phyloP scores from a whole-genome alignment of 2,888 invertebrate genomes.

The Smittia aterrima region DNA sequence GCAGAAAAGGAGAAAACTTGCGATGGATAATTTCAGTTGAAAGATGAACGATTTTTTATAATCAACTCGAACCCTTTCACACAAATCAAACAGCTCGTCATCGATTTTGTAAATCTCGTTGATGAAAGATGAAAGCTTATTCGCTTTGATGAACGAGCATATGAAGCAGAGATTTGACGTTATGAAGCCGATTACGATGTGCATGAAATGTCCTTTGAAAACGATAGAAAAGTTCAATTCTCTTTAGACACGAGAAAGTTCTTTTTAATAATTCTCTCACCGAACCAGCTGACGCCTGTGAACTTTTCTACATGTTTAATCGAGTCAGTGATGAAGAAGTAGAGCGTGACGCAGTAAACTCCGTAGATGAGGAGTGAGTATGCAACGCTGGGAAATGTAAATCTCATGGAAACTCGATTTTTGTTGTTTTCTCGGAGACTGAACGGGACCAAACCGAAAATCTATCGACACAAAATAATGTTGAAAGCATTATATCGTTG shows the following conservation, averaged over 20 bases:
- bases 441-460: constrained; percentile 26
- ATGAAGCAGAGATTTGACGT: not conserved
- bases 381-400: not conserved
- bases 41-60: constrained; percentile 28
- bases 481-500: no score
- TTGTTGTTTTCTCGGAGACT: not conserved
- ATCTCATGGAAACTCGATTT: not conserved
- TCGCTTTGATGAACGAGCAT: constrained; percentile 13
- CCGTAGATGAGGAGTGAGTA: constrained; percentile 3
- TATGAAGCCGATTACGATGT: constrained; percentile 28
- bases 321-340: constrained; percentile 9
- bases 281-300: constrained; percentile 17
- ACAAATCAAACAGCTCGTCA: constrained; percentile 33
- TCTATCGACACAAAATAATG: not conserved
- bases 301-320: not conserved
- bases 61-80: constrained; percentile 19
- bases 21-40: constrained; percentile 24
- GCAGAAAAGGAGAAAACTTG: constrained; percentile 17
- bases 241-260: no score
- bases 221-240: no score
- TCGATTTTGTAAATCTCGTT: constrained; percentile 31
- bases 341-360: not conserved
- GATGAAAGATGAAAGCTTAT: constrained; percentile 21
- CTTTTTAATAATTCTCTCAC: constrained; percentile 2
- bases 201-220: constrained; percentile 27